phyloP scores from a whole-genome alignment of 2,797 vertebrate genomes.

The Fundulus diaphanus region DNA sequence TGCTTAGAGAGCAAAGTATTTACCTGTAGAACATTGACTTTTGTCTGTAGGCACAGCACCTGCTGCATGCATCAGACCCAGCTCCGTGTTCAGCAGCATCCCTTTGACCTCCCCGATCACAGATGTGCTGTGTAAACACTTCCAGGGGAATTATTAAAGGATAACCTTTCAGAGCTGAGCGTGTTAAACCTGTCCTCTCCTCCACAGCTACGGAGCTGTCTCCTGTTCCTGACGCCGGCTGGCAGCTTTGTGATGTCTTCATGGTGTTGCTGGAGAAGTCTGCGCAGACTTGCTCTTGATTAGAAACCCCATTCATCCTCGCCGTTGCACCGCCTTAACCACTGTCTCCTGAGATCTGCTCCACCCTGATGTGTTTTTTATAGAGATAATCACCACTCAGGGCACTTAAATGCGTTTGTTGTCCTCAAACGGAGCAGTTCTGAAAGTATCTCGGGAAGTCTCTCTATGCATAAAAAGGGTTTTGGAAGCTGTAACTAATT shows the following conservation, averaged over 20 bases:
- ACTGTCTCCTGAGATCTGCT: not conserved
- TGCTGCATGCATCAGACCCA: not conserved
- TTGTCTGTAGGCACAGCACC: no score
- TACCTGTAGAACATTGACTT: not conserved
- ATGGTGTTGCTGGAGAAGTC: not conserved
- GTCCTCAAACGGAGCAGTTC: not conserved
- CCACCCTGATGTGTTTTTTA: not conserved
- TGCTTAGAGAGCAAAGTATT: not conserved
- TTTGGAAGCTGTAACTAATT: not conserved
- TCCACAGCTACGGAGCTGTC: not conserved
- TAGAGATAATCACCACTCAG: not conserved
- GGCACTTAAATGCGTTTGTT: not conserved
- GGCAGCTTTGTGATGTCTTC: not conserved
- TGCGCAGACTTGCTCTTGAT: not conserved
- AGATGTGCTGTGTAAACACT: not conserved
- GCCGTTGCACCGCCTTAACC: not conserved
- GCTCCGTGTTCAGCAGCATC: not conserved
- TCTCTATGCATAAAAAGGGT: not conserved
- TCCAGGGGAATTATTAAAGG: not conserved
- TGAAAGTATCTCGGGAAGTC: not conserved
- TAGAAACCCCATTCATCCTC: not conserved
- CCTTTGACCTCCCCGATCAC: not conserved
- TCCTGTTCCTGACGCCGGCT: not conserved
- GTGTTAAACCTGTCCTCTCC: not conserved
- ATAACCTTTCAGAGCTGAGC: not conserved